Evolutionary conservation across 2,888 invertebrate genomes (phyloP), one percentile per base, ranked within the genome.

Genomic region (Tribolium freemani): DNA sequence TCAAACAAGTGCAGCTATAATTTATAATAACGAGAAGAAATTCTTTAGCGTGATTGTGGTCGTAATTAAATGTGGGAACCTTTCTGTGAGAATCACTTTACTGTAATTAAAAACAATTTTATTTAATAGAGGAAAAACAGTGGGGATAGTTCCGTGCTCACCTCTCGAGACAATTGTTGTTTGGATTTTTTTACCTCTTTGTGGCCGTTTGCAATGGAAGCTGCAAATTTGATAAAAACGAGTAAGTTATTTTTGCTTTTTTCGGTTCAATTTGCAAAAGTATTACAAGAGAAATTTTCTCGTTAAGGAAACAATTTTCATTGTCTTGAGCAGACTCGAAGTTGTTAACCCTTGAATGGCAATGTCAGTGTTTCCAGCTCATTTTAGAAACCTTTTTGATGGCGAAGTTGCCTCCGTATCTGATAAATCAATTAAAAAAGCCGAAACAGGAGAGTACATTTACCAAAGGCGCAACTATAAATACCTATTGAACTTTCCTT

Each of bases 31-130:
- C 53, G 20, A 16, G 26, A 26, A 53, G 53, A 53, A 38, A 26
- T 53, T 53, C 53, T 53, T 53, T 53, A 21, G 26, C 2, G 1
- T 53, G 26, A 53, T 26, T 30, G n/a, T 10, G 20, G 26, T 10
- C 5, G 53, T 53, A 20, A 53, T 53, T 53, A 53, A 26, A 53
- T 53, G 53, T 53, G 53, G 26, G 53, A 53, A 53, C 16, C 5
- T 53, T 26, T 53, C 53, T 26, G 53, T 53, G 53, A 26, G 53
- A 53, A 53, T 53, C n/a, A 26, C 20, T 26, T 53, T 26, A 16
- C 8, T 1, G 11, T 48, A 53, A 53, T 53, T 53, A 53, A 53
- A 53, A 53, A 53, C 26, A 53, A 53, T 53, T 53, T 26, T 10
- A 26, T 9, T 10, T 20, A 53, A 38, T 38, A 38, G 8, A 38